Evolutionary conservation across 2,888 invertebrate species (phyloP), one percentile per base, ranked within the genome.

Genomic region (Tenthredo distinguenda): DNA sequence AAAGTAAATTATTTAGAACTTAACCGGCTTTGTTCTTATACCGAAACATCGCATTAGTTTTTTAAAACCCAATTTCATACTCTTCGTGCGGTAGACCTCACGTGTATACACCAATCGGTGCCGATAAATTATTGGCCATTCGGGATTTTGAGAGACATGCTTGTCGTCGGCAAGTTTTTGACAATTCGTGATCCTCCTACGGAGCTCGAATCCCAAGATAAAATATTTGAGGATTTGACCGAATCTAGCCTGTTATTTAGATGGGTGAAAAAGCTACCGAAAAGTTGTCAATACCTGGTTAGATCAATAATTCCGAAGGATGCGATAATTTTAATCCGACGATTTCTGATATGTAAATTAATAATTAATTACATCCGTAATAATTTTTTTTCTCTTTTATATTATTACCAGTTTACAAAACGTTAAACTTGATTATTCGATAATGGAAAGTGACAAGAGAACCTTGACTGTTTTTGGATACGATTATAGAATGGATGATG

Each of bases 1-100:
- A 81, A 77, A 55, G 34, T 77, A 77, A 55, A 77, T 77, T 77
- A 55, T 77, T 55, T 47, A 77, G 77, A 77, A 34, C 50, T 18
- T n/a, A 77, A 77, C 18, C 31, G 18, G 50, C 55, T 55, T 77
- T 77, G 50, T 77, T 77, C 77, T 26, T 55, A 12, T 40, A n/a
- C 77, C 47, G 18, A 50, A 31, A 77, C 47, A 34, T 55, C 55
- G 47, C 31, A 55, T 31, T 31, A 31, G 31, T 77, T 77, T 77
- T 77, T 50, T 55, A 2, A 55, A 77, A 26, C 47, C 50, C 26
- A 77, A 77, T 55, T 18, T 77, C 26, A 31, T 55, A 34, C 47
- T 34, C 15, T n/a, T 9, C 77, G 50, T 1, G 55, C 5, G 21
- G 62, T 12, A 4, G 62, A 26, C 62, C 62, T 21, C 62, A 62